Evolutionary conservation across 2,888 invertebrate genomes (phyloP).

Genomic region (Oxytorus armatus): DNA sequence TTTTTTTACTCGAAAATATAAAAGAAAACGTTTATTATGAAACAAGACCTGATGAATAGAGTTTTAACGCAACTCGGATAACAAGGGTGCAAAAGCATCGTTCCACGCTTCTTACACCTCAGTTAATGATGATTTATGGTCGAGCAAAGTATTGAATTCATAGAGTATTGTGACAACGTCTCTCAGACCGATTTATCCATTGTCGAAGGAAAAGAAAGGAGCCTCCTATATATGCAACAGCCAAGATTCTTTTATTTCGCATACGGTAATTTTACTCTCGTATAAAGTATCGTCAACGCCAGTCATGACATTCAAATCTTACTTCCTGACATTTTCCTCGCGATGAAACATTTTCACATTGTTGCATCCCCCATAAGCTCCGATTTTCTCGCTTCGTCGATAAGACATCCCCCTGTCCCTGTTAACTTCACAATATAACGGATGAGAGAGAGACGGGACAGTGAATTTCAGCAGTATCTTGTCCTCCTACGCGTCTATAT

Average conservation of each 20-base stretch:
- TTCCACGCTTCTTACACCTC: too few relatives aligned
- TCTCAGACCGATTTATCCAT: constrained; percentile 2
- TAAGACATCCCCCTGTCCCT: constrained; percentile 1
- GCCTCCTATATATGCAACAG: neutral
- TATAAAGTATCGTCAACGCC: neutral
- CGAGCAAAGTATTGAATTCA: neutral
- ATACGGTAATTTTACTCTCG: neutral
- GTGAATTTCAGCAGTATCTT: neutral
- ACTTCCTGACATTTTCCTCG: neutral
- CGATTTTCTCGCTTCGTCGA: constrained; percentile 7
- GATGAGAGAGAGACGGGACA: neutral
- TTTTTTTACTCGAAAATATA: neutral
- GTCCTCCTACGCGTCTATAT: neutral
- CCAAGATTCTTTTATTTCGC: constrained; percentile 23
- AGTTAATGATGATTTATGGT: too few relatives aligned
- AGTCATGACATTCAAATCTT: constrained; percentile 4
- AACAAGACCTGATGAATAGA: neutral
- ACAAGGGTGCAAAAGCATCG: neutral
- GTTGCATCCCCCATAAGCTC: constrained; percentile 8
- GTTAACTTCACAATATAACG: neutral
- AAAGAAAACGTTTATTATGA: neutral
- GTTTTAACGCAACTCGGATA: neutral
- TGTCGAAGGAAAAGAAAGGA: neutral
- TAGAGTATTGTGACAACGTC: neutral
- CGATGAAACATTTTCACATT: neutral